These are phyloP conservation scores for Colletes collaris DNA, from an alignment of 2,888 invertebrate genomes.

Conservation along the genomic window DNA sequence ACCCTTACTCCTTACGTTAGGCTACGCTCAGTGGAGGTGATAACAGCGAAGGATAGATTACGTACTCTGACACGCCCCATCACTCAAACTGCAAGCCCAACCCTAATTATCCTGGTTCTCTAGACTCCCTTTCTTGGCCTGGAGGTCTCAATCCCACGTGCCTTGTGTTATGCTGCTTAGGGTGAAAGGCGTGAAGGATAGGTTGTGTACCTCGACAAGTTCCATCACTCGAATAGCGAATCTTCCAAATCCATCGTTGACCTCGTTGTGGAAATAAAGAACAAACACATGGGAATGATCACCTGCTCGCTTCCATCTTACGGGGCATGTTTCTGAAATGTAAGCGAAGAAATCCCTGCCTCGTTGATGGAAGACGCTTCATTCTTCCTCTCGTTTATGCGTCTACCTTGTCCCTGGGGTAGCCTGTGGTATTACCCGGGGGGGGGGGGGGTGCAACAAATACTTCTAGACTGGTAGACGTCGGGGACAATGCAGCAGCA, in stretches of 20 bases:
- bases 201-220: no score
- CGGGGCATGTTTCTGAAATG: neutral
- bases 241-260: slow-evolving; percentile 1
- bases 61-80: neutral
- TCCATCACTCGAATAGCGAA: neutral
- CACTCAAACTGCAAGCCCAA: neutral
- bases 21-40: no score
- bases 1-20: no score
- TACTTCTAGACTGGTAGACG: slow-evolving; percentile 9
- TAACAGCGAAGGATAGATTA: no score
- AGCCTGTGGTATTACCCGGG: slow-evolving; percentile 53
- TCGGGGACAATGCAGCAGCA: slow-evolving; percentile 33
- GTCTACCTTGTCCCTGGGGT: slow-evolving; percentile 9
- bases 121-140: no score
- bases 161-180: no score
- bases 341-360: slow-evolving; percentile 15
- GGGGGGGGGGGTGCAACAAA: slow-evolving; percentile 24
- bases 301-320: neutral
- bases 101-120: no score
- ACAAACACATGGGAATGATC: slow-evolving; percentile 6
- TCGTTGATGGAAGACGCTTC: slow-evolving; percentile 53
- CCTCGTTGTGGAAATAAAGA: neutral
- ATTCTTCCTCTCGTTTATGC: slow-evolving; percentile 52
- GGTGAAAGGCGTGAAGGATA: no score
- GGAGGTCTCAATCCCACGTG: no score